A percentile compares a stretch with the other conserved stretches of the same genome.
Evolutionary conservation across 2,113 vertebrate species (phyloP).

Genomic region (Erythrocercus mccallii): DNA sequence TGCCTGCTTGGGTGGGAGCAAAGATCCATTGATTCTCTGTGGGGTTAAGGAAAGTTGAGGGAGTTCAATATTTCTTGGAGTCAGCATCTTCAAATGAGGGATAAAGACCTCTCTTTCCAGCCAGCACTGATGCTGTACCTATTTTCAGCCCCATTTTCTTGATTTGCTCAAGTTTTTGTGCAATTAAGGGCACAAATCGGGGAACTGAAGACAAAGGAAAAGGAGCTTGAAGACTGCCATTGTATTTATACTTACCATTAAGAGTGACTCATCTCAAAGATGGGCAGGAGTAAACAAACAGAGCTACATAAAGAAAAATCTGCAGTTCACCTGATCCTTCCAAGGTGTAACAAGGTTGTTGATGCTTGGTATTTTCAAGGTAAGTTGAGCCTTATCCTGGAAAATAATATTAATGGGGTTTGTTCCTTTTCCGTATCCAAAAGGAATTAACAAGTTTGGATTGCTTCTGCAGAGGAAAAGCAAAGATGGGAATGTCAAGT

Average conservation of each 20-base stretch:
- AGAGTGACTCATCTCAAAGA: neutral
- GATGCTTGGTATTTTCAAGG: neutral
- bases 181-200: neutral
- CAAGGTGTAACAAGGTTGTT: neutral
- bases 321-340: neutral
- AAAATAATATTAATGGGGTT: neutral
- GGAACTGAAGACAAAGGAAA: neutral
- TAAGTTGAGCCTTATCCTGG: neutral
- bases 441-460: neutral
- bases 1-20: neutral
- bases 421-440: neutral
- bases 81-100: neutral
- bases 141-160: neutral
- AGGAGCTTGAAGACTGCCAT: neutral
- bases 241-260: neutral
- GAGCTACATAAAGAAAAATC: neutral
- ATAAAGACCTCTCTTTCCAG: neutral
- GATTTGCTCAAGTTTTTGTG: neutral
- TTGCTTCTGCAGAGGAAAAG: neutral
- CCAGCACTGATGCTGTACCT: neutral
- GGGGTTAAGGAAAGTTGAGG: conserved; percentile 12
- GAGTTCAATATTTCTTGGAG: neutral
- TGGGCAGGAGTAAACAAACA: neutral
- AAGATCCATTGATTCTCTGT: neutral
- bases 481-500: neutral